Conservation (phyloP, 2,888 invertebrate genomes). For the Tortrix viridana region DNA sequence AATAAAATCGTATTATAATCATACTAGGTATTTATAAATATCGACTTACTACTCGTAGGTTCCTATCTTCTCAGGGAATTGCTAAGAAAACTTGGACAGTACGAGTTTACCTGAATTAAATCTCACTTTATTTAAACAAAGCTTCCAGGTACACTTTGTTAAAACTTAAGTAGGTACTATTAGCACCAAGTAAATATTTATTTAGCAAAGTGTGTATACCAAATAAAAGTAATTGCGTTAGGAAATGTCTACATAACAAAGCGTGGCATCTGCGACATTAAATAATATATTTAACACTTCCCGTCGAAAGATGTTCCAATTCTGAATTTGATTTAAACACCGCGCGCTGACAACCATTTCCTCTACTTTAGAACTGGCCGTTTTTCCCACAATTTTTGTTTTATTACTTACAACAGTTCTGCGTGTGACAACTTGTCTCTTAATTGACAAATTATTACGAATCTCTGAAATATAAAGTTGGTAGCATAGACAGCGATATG, state of each 20-base stretch:
- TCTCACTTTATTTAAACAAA: too few relatives aligned
- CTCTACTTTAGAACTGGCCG: constrained; percentile 64
- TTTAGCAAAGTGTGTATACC: too few relatives aligned
- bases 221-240: constrained; percentile 55
- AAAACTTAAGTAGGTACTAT: too few relatives aligned
- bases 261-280: constrained; percentile 61
- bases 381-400: constrained; percentile 61
- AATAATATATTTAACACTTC: constrained; percentile 75
- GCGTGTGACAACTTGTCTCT: constrained; percentile 49
- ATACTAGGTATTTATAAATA: too few relatives aligned
- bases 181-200: too few relatives aligned
- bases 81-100: too few relatives aligned
- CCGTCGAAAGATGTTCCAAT: constrained; percentile 80
- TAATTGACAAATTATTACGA: constrained; percentile 59
- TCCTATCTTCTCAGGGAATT: too few relatives aligned
- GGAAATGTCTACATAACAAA: constrained; percentile 57
- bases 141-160: too few relatives aligned
- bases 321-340: constrained; percentile 80
- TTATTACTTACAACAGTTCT: constrained; percentile 50
- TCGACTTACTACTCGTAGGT: too few relatives aligned
- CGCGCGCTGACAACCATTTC: constrained; percentile 76
- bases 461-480: constrained; percentile 26
- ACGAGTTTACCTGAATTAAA: too few relatives aligned
- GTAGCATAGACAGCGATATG: too few relatives aligned
- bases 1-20: too few relatives aligned